Evolutionary conservation across 2,888 invertebrate genomes (phyloP).

Genomic region (Erebia palarica): DNA sequence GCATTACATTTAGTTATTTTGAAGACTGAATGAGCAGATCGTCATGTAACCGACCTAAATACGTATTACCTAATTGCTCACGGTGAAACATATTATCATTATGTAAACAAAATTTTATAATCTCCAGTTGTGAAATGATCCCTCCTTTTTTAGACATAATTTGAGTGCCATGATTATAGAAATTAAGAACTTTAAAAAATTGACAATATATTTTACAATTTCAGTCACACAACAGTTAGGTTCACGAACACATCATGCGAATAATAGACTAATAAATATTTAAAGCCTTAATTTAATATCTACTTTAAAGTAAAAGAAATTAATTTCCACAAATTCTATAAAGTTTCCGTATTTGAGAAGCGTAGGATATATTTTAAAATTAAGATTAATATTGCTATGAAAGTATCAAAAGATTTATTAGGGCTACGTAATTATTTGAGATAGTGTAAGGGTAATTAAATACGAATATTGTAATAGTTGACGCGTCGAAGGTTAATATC

Average conservation of each 20-base stretch:
- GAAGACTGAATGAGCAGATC: constrained; percentile 75
- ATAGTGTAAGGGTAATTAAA: constrained; percentile 68
- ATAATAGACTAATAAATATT: constrained; percentile 31
- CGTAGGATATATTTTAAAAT: constrained; percentile 47
- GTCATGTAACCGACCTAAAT: constrained; percentile 49
- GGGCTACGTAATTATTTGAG: constrained; percentile 65
- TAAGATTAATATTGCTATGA: constrained; percentile 52
- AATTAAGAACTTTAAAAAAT: constrained; percentile 71
- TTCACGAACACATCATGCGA: constrained; percentile 33
- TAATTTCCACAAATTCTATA: constrained; percentile 18
- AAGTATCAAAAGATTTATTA: constrained; percentile 76
- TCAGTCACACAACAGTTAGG: constrained; percentile 24
- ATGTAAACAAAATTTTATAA: constrained; percentile 38
- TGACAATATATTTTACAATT: constrained; percentile 73
- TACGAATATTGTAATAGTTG: constrained; percentile 48
- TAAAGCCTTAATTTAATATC: constrained; percentile 40
- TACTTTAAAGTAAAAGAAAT: constrained; percentile 29
- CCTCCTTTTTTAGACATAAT: constrained; percentile 79
- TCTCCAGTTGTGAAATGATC: constrained; percentile 77
- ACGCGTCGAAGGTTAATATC: constrained; percentile 49
- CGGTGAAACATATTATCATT: constrained; percentile 47
- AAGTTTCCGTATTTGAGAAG: constrained; percentile 44
- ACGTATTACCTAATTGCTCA: constrained; percentile 73
- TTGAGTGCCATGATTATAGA: constrained; percentile 79
- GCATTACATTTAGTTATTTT: constrained; percentile 72